phyloP scores from a whole-genome alignment of 1,140 invertebrate species.

The Araneus ventricosus region DNA sequence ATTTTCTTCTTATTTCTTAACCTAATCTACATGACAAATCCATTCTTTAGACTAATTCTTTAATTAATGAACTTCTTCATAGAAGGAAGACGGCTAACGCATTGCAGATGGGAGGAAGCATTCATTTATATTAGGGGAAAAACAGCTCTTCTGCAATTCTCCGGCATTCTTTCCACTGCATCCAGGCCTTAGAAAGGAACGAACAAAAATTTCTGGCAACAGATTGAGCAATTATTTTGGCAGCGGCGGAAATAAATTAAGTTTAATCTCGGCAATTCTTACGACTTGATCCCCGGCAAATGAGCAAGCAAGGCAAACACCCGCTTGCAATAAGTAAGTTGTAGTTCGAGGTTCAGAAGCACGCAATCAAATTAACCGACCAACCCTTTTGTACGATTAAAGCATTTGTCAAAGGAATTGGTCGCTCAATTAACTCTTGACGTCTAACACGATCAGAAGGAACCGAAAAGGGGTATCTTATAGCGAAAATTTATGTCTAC shows the following conservation, averaged over 20 bases:
- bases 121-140: too few species aligned
- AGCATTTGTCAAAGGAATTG: slow-evolving; percentile 60
- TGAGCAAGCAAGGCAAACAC: neutral
- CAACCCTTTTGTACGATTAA: slow-evolving; percentile 37
- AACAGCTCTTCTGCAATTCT: too few species aligned
- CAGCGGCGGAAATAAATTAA: neutral
- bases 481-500: neutral
- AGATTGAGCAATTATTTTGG: neutral
- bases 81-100: too few species aligned
- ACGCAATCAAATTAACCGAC: neutral
- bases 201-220: neutral
- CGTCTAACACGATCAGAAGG: slow-evolving; percentile 43
- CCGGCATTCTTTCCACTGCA: too few species aligned
- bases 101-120: too few species aligned
- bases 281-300: neutral
- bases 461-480: neutral
- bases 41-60: too few species aligned
- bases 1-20: too few species aligned
- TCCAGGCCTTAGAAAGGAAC: too few species aligned
- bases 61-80: too few species aligned
- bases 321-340: neutral
- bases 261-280: neutral
- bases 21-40: too few species aligned
- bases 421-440: slow-evolving; percentile 64
- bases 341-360: neutral